Base-by-base conservation (phyloP, 35 echinoderm and acorn worm genomes). In the Apostichopus japonicus region DNA sequence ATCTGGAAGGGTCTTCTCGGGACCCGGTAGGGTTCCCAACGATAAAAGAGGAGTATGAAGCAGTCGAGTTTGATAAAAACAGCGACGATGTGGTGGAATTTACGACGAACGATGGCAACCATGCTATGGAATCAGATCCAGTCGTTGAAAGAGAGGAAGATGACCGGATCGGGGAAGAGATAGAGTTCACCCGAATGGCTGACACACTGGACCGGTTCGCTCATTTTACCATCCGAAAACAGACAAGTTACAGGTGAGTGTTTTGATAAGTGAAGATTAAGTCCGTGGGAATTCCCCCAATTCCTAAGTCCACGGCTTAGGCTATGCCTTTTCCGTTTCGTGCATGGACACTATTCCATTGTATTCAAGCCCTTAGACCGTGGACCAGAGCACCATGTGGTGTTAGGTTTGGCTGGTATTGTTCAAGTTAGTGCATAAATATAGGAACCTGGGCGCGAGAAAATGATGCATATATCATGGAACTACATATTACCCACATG, bases 221-320 rank as follows among this genome's bases (percentile, higher is more conserved):
- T 22, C 96, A 97, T 65, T 97, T 97, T 53, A 97, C 96, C 44
- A 97, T 97, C 57, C 94, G 94, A 73, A 97, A 97, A 52, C 96
- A 97, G 93, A 97, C 96, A 65, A 94, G 92, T 86, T 97, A 97
- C 93, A 90, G 96, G 96, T 97, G 54, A 96, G 95, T 89, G 21
- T 73, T 72, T 89, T 71, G 71, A 23, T 72, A 15, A 24, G 86
- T 72, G 51, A 16, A n/a, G 54, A 83, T 21, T 83, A 54, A 16
- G 6, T 13, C 23, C 1, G 14, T 25, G 86, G 86, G 86, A 54
- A 89, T 89, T 89, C 86, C 86, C 86, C 86, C 13, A 57, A 84
- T 84, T 84, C 81, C 81, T 19, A 75, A n/a, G 33, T 44, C 33
- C 33, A 44, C 33, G 33, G 4, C 33, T 44, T 44, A 44, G 33